These are phyloP conservation scores for Congeria kusceri DNA, from an alignment of 2,888 invertebrate genomes.

Conservation along the genomic window DNA sequence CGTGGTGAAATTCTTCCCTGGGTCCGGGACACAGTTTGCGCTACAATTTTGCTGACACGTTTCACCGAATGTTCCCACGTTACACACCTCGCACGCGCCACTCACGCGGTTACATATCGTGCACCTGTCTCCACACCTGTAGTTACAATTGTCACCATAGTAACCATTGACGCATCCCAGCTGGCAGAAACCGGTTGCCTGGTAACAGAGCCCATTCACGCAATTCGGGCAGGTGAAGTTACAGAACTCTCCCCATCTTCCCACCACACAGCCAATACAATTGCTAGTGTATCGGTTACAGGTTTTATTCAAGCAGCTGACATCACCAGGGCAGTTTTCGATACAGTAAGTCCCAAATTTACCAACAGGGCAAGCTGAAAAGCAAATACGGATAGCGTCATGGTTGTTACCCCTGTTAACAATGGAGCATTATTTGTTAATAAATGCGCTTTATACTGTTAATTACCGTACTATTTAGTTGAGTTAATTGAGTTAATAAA, in stretches of 20 bases:
- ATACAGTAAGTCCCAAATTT: conserved; percentile 43
- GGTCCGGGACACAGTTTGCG: conserved; percentile 18
- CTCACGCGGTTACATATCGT: conserved; percentile 27
- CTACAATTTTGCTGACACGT: conserved; percentile 40
- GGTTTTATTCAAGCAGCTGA: conserved; percentile 11
- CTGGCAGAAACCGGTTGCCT: conserved; percentile 23
- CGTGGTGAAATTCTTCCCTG: not conserved
- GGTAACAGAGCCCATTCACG: conserved; percentile 15
- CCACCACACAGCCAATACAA: conserved; percentile 32
- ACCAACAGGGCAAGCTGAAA: conserved; percentile 47
- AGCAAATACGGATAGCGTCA: no score
- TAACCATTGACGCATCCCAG: conserved; percentile 34
- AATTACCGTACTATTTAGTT: no score
- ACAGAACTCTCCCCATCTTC: conserved; percentile 22
- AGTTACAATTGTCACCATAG: conserved; percentile 21
- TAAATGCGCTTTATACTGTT: no score
- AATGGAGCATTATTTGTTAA: no score
- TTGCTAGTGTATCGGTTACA: conserved; percentile 43
- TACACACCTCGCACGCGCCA: conserved; percentile 28
- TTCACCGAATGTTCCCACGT: conserved; percentile 31
- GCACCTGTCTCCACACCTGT: conserved; percentile 19
- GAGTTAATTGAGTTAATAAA: no score
- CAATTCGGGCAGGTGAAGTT: conserved; percentile 33
- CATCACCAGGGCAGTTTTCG: conserved; percentile 30
- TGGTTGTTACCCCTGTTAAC: no score